Base-by-base conservation (phyloP, 2,888 invertebrate genomes). In the Diarsia dahlii region DNA sequence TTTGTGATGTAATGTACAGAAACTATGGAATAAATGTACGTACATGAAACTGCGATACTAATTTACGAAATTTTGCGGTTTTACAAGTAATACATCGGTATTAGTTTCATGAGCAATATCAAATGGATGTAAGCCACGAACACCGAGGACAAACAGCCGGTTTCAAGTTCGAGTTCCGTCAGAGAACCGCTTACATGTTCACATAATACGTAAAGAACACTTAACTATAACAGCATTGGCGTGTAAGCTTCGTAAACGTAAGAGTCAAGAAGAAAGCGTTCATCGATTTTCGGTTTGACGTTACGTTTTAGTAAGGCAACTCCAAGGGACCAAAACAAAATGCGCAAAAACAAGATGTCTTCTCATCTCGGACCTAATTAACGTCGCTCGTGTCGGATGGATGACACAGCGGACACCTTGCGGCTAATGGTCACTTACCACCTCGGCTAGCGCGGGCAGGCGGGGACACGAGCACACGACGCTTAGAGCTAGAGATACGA, bases 271-370 rank as follows among this genome's bases (percentile, higher is more conserved):
- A 73, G 48, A 71, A 66, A 78, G 68, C 52, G 52, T 56, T 46
- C 64, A 83, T 83, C 80, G 84, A 84, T 80, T 79, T 79, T 71
- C 66, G 66, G 63, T 71, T 76, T 48, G 73, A 68, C 78, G 76
- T 85, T 76, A 84, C 73, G 66, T 71, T 80, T 78, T 28, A 81
- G 66, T 39, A 46, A 74, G 78, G 73, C 60, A 58, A 76, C 66
- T 79, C 56, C 52, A 75, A 82, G 86, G 84, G 87, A 90, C 79
- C 89, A 89, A 89, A 91, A 91, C 89, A 91, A 89, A 88, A 86
- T 92, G 89, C 89, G 92, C 88, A 90, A 90, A 92, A 91, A 88
- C 91, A 92, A 92, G 90, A 92, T 92, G 92, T 92, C 91, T 84
- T 89, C 91, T 87, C 75, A 79, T 77, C 71, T 65, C 65, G 73